Base-by-base conservation (phyloP, 1,140 invertebrate species). In the Drosophila subpulchrella region DNA sequence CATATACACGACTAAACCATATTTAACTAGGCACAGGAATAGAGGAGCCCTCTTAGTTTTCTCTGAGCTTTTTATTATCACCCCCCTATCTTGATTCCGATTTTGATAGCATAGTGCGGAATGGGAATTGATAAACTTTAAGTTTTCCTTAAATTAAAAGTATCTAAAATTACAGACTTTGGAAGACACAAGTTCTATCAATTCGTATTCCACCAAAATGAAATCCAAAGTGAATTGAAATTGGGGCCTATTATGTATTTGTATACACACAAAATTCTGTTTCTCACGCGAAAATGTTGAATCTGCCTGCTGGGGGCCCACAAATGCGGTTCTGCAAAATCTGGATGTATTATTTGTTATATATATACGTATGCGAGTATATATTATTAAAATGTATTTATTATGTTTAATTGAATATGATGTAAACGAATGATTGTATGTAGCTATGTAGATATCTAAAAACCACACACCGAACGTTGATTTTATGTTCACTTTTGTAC, bases 331-430 rank as follows among this genome's bases (percentile, higher is more conserved):
- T 47, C 59, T 46, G 70, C 50, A 50, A 50, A 62, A 79, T 78
- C 58, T 86, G 84, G 71, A 88, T 73, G 60, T 86, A 88, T 88
- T 86, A 88, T 88, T 88, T 86, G 82, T 86, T 86, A 86, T 82
- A 82, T 71, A 86, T 71, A 86, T 59, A 81, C 38, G 51, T 70
- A 57, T 59, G 58, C 53, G 51, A 62, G 56, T 81, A 65, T 76
- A 65, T 60, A 81, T 67, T 67, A 85, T 78, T 79, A 72, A 88
- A 76, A 63, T 83, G 71, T 86, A 86, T 86, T 86, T 86, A 86
- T 88, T 86, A 86, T 86, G 83, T 86, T 86, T 83, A 86, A 83
- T 50, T 62, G 60, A 86, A 68, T 79, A 68, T 72, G 58, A 81
- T 74, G 78, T 63, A 78, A 83, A 72, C 70, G 53, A 57, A 77